These are phyloP conservation scores for Brachycybe producta DNA, from an alignment of 2,888 invertebrate genomes.

Conservation along the genomic window DNA sequence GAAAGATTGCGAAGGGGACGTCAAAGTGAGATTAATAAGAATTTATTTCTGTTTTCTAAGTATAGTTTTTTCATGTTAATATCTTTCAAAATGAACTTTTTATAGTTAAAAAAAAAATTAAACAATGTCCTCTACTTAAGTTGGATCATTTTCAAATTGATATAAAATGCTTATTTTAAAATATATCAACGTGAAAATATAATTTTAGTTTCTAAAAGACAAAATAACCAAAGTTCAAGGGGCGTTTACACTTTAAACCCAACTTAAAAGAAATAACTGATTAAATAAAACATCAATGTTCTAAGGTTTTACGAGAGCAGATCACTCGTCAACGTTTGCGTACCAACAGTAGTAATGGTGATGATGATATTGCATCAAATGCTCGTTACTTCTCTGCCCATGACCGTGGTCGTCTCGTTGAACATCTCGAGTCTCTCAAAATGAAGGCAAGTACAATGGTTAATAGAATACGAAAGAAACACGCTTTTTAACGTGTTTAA, in stretches of 20 bases:
- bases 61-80: too few relatives aligned
- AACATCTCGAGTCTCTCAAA: slow-evolving; percentile 49
- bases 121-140: too few relatives aligned
- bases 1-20: slow-evolving; percentile 37
- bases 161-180: too few relatives aligned
- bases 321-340: slow-evolving; percentile 35
- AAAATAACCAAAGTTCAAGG: too few relatives aligned
- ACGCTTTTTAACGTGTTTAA: not conserved
- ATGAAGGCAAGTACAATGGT: slow-evolving; percentile 41
- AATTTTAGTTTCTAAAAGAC: too few relatives aligned
- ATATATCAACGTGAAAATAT: too few relatives aligned
- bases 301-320: slow-evolving; percentile 23
- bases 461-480: not conserved
- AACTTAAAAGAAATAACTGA: too few relatives aligned
- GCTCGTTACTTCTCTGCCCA: slow-evolving; percentile 41
- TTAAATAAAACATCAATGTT: too few relatives aligned
- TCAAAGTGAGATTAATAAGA: slow-evolving; percentile 33
- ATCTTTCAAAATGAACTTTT: too few relatives aligned
- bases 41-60: not conserved
- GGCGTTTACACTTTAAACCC: too few relatives aligned
- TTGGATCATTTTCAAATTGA: too few relatives aligned
- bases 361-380: not conserved
- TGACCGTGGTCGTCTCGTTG: slow-evolving; percentile 52
- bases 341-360: slow-evolving; percentile 31
- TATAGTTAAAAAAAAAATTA: slow-evolving; percentile 8